Evolutionary conservation across 2,113 vertebrate genomes (phyloP).

Genomic region (Tamias sibiricus): DNA sequence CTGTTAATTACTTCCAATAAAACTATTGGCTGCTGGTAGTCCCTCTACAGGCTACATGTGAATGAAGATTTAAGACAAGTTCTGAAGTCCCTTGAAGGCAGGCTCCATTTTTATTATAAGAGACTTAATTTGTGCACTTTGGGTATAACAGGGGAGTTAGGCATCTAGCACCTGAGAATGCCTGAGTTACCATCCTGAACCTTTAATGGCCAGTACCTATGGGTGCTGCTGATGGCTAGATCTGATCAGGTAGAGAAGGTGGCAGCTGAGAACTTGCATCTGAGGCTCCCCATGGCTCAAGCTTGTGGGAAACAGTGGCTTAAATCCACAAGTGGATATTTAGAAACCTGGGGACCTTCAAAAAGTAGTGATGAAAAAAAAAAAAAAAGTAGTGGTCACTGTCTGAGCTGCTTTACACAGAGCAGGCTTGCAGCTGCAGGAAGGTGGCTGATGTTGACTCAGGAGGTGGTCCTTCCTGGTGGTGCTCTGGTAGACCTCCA

Average conservation of each 20-base stretch:
- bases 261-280: neutral
- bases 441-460: neutral
- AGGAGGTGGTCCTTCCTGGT: neutral
- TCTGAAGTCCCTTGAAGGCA: neutral
- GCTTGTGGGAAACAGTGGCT: neutral
- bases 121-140: neutral
- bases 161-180: neutral
- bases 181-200: neutral
- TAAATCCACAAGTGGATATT: neutral
- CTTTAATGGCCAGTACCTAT: neutral
- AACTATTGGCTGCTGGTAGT: neutral
- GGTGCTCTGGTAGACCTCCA: neutral
- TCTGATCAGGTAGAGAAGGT: neutral
- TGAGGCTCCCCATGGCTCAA: neutral
- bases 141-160: neutral
- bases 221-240: neutral
- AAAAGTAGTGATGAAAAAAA: too few relatives aligned
- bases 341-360: neutral
- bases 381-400: too few relatives aligned
- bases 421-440: neutral
- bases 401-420: neutral
- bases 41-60: neutral
- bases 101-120: neutral
- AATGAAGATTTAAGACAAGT: neutral
- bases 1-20: slow-evolving; percentile 13